A percentile compares a stretch with the other conserved stretches of the same genome.
Conservation (phyloP, 2,888 invertebrate species). For the Drosophila quinaria region DNA sequence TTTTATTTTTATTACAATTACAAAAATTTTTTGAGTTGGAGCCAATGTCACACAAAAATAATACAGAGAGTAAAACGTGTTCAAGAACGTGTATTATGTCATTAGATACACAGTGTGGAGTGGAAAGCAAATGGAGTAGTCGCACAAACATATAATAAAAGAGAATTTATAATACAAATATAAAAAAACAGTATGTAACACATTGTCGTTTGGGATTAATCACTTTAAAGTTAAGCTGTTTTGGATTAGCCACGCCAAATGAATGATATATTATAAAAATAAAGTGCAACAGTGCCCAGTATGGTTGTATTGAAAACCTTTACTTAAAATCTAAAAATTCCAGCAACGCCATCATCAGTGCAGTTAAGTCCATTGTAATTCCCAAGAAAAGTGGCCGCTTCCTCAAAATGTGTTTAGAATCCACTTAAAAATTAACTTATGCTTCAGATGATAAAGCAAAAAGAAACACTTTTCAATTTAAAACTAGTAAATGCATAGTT, state of each 20-base stretch:
- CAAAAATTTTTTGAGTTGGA: conserved; percentile 26
- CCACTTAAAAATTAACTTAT: conserved; percentile 37
- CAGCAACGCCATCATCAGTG: background rate
- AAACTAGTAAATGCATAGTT: conserved; percentile 56
- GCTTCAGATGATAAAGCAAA: conserved; percentile 39
- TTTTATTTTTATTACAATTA: conserved; percentile 20
- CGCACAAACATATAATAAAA: conserved; percentile 72
- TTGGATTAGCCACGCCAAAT: conserved; percentile 56
- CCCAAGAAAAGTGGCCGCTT: background rate
- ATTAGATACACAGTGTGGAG: conserved; percentile 55
- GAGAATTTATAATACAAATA: conserved; percentile 55
- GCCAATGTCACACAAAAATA: conserved; percentile 41
- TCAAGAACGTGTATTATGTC: conserved; percentile 35
- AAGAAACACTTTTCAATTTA: conserved; percentile 36
- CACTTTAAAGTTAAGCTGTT: conserved; percentile 26
- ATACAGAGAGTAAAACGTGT: conserved; percentile 33
- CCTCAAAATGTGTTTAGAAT: background rate
- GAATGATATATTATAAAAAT: conserved; percentile 13
- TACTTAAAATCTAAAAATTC: background rate
- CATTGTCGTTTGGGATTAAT: conserved; percentile 10
- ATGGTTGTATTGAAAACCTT: background rate
- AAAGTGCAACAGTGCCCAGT: conserved; percentile 9
- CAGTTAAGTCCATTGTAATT: background rate
- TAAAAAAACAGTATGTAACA: conserved; percentile 29
- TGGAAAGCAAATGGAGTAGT: conserved; percentile 54